Conservation (phyloP, 1,140 invertebrate genomes). For the Microplitis demolitor region DNA sequence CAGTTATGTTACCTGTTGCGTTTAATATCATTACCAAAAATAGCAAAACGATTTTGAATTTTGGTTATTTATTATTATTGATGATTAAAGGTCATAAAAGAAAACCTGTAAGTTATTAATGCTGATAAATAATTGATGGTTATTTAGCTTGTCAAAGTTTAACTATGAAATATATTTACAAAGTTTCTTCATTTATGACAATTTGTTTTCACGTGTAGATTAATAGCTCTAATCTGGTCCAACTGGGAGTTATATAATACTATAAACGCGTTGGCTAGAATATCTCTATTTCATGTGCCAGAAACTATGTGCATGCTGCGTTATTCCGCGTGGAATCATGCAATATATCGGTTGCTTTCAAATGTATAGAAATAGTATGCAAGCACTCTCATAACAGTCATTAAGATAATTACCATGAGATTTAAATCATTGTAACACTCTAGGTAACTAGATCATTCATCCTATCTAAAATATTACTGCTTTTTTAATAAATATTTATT, state of each 20-base stretch:
- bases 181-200: constrained; percentile 4
- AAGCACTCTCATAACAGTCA: constrained; percentile 1
- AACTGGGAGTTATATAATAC: background rate
- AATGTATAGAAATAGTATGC: background rate
- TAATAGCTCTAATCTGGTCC: constrained; percentile 33
- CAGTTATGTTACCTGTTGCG: too few species aligned
- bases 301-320: background rate
- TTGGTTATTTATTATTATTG: too few species aligned
- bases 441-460: too few species aligned
- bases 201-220: constrained; percentile 31
- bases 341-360: background rate
- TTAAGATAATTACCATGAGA: constrained; percentile 14
- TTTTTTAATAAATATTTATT: too few species aligned
- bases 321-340: constrained; percentile 6
- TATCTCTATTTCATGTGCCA: background rate
- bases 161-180: background rate
- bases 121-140: background rate
- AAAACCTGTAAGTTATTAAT: too few species aligned
- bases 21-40: too few species aligned
- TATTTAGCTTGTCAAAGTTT: background rate
- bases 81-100: background rate
- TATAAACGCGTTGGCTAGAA: background rate
- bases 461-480: too few species aligned
- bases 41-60: background rate
- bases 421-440: background rate